A percentile compares a stretch with the other conserved stretches of the same genome.
phyloP scores from a whole-genome alignment of 2,888 invertebrate genomes.

The Tillus elongatus region DNA sequence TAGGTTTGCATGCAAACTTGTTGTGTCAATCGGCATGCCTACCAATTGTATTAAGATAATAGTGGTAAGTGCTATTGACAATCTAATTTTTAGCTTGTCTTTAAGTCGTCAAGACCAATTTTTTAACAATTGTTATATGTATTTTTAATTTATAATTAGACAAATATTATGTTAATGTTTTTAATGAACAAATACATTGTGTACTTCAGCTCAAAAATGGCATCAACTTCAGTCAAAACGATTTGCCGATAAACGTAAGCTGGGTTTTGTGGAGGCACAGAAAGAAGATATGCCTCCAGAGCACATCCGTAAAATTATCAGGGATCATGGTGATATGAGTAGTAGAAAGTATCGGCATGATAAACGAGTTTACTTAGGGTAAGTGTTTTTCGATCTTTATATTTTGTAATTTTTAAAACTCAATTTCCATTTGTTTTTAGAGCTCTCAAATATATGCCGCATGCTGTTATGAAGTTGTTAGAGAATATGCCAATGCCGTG shows the following conservation, averaged over 20 bases:
- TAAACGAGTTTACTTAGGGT: conserved; percentile 93
- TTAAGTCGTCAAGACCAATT: too few species aligned
- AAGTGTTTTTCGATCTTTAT: conserved; percentile 23
- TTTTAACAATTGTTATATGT: too few species aligned
- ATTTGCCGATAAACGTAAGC: conserved; percentile 96
- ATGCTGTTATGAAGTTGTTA: conserved; percentile 95
- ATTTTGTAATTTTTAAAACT: conserved; percentile 1
- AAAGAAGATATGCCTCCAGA: conserved; percentile 99
- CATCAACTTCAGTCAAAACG: conserved; percentile 97
- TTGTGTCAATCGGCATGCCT: too few species aligned
- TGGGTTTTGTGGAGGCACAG: conserved; percentile 97
- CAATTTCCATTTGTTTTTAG: conserved; percentile 39
- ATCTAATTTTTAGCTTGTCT: too few species aligned
- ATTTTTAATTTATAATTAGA: background rate
- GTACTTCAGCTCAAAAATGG: conserved; percentile 93
- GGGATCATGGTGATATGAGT: conserved; percentile 99
- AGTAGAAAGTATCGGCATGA: conserved; percentile 98
- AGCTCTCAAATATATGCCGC: conserved; percentile 99
- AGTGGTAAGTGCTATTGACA: too few species aligned
- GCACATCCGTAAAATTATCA: conserved; percentile 96
- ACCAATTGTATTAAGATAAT: too few species aligned
- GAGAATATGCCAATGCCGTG: conserved; percentile 99
- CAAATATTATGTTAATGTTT: conserved; percentile 9
- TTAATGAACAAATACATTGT: conserved; percentile 18
- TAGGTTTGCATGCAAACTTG: too few species aligned